phyloP scores from a whole-genome alignment of 2,888 invertebrate species.

The Ennomos quercinarius region DNA sequence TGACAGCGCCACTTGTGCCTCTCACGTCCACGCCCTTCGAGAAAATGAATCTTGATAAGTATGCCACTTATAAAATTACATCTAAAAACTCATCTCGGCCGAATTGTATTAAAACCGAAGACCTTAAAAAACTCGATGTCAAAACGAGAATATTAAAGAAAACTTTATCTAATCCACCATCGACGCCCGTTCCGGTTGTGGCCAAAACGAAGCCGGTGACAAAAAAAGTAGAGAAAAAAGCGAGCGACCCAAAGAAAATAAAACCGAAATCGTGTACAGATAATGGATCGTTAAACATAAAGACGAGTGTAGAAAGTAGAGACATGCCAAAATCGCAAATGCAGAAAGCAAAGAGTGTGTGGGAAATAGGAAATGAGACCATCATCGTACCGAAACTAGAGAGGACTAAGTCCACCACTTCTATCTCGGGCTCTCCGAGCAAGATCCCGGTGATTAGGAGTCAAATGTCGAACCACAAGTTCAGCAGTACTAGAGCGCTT shows the following conservation, averaged over 20 bases:
- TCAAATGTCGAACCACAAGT: constrained; percentile 80
- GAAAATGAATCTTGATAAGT: constrained; percentile 78
- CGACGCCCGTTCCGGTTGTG: constrained; percentile 79
- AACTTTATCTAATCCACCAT: constrained; percentile 82
- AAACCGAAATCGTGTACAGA: constrained; percentile 72
- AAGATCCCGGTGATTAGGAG: constrained; percentile 87
- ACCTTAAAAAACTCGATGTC: constrained; percentile 80
- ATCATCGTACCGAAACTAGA: constrained; percentile 69
- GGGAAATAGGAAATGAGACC: constrained; percentile 81
- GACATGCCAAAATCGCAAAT: constrained; percentile 72
- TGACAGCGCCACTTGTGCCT: constrained; percentile 74
- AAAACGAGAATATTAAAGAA: constrained; percentile 84
- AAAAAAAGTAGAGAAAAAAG: constrained; percentile 76
- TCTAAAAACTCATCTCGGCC: constrained; percentile 71
- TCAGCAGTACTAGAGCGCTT: constrained; percentile 81
- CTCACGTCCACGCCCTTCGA: constrained; percentile 64
- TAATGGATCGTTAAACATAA: constrained; percentile 74
- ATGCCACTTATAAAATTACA: constrained; percentile 81
- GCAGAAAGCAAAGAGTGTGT: constrained; percentile 83
- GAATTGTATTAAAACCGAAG: constrained; percentile 75
- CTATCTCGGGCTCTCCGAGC: constrained; percentile 85
- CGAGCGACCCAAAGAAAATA: constrained; percentile 72
- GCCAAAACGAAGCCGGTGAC: constrained; percentile 73
- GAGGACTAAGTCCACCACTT: constrained; percentile 80
- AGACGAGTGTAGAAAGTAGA: constrained; percentile 65